Percentiles rank a stretch among this genome's conserved stretches.
Conservation (phyloP, 2,888 invertebrate genomes). For the Spodoptera littoralis region DNA sequence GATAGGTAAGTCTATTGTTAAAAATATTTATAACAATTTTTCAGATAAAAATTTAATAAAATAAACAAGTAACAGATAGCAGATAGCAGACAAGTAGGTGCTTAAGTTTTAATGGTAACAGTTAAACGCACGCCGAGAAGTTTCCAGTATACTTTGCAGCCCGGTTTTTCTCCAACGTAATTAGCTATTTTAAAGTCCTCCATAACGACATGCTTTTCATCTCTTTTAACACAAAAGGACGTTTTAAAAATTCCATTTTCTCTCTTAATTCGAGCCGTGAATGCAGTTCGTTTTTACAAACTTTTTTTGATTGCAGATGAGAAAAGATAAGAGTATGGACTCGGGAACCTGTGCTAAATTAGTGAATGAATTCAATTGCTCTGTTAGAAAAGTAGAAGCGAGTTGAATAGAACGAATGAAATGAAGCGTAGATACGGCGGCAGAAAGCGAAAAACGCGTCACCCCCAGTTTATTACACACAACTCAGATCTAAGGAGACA, state of each 20-base stretch:
- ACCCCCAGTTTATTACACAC: conserved; percentile 13
- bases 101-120: conserved; percentile 66
- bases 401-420: conserved; percentile 17
- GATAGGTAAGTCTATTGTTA: too few relatives aligned
- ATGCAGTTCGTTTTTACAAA: conserved; percentile 46
- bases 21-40: too few relatives aligned
- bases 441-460: conserved; percentile 8
- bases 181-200: conserved; percentile 74
- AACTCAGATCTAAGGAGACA: conserved; percentile 67
- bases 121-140: conserved; percentile 66
- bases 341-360: conserved; percentile 25
- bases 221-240: conserved; percentile 67
- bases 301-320: conserved; percentile 43
- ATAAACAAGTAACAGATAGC: conserved; percentile 27
- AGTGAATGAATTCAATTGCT: conserved; percentile 24
- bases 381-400: conserved; percentile 1
- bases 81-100: conserved; percentile 37
- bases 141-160: conserved; percentile 61
- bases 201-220: conserved; percentile 72
- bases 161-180: conserved; percentile 70
- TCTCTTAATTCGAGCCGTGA: conserved; percentile 59
- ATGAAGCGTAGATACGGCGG: neutral
- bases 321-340: conserved; percentile 24
- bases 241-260: conserved; percentile 69
- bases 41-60: conserved; percentile 1